These are phyloP conservation scores for Sinocyclocheilus maitianheensis DNA, from an alignment of 2,113 vertebrate species.

Conservation along the genomic window DNA sequence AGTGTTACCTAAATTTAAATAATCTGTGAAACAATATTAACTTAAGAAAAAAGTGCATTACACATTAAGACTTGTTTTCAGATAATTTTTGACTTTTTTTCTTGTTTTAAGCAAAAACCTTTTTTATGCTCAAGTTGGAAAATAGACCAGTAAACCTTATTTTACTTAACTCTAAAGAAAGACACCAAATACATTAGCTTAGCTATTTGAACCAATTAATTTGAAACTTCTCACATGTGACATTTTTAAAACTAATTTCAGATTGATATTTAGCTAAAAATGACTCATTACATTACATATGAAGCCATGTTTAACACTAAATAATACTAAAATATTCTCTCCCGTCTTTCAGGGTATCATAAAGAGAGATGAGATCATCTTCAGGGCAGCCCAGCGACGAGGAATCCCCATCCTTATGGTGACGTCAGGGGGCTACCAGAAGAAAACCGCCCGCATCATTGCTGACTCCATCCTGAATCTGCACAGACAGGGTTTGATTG, in stretches of 20 bases:
- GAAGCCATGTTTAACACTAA: not conserved
- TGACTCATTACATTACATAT: not conserved
- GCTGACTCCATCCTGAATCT: slow-evolving; percentile 96
- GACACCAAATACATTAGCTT: not conserved
- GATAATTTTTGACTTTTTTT: no score
- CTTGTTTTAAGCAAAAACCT: no score
- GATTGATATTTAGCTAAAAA: not conserved
- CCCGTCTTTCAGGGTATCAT: slow-evolving; percentile 82
- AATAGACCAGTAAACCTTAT: not conserved
- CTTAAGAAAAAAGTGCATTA: no score
- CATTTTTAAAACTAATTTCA: not conserved
- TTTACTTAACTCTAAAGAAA: not conserved
- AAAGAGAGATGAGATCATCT: slow-evolving; percentile 89
- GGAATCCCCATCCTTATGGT: slow-evolving; percentile 92
- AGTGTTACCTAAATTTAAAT: no score
- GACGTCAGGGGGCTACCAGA: slow-evolving; percentile 94
- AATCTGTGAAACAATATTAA: no score
- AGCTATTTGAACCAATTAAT: not conserved
- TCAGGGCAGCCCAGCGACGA: slow-evolving; percentile 77
- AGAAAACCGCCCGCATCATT: slow-evolving; percentile 90
- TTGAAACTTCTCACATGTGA: no score
- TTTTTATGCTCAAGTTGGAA: not conserved
- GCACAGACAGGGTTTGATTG: slow-evolving; percentile 81
- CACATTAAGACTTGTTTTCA: no score
- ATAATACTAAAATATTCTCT: not conserved